Percentiles rank a stretch among this genome's conserved stretches.
phyloP scores from a whole-genome alignment of 2,888 invertebrate species.

The Nasonia oneida region DNA sequence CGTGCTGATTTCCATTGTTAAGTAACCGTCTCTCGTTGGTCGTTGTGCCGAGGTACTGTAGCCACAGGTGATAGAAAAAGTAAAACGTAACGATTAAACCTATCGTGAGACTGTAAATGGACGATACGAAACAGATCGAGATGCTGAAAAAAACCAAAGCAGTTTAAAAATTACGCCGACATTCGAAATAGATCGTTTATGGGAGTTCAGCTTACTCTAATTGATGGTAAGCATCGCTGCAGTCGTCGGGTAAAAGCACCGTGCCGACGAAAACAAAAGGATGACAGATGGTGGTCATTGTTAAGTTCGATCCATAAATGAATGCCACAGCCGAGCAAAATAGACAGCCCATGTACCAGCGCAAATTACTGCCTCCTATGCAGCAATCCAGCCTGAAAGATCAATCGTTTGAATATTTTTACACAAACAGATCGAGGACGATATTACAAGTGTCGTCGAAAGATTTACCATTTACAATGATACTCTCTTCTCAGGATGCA shows the following conservation, averaged over 20 bases:
- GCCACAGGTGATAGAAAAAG: conserved; percentile 78
- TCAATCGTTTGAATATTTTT: conserved; percentile 11
- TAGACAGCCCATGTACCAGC: conserved; percentile 86
- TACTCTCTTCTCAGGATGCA: conserved; percentile 90
- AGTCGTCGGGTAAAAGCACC: conserved; percentile 90
- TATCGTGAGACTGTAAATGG: conserved; percentile 78
- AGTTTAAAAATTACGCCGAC: background rate
- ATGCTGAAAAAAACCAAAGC: conserved; percentile 77
- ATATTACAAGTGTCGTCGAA: background rate
- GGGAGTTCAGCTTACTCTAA: conserved; percentile 83
- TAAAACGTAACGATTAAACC: conserved; percentile 75
- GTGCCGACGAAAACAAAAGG: conserved; percentile 85
- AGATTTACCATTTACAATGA: conserved; percentile 88
- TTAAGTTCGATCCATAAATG: conserved; percentile 88
- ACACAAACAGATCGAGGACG: too few relatives aligned
- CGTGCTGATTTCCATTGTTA: conserved; percentile 37
- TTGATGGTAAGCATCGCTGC: conserved; percentile 90
- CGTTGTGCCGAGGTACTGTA: conserved; percentile 74
- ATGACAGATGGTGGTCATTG: conserved; percentile 93
- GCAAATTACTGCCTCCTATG: conserved; percentile 89
- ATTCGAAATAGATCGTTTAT: conserved; percentile 24
- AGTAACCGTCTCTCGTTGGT: conserved; percentile 69
- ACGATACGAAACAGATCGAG: conserved; percentile 79
- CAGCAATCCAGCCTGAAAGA: conserved; percentile 90
- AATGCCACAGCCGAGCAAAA: conserved; percentile 85